phyloP scores from a whole-genome alignment of 92 coral and sea anemone species.

The Paragorgia papillata region DNA sequence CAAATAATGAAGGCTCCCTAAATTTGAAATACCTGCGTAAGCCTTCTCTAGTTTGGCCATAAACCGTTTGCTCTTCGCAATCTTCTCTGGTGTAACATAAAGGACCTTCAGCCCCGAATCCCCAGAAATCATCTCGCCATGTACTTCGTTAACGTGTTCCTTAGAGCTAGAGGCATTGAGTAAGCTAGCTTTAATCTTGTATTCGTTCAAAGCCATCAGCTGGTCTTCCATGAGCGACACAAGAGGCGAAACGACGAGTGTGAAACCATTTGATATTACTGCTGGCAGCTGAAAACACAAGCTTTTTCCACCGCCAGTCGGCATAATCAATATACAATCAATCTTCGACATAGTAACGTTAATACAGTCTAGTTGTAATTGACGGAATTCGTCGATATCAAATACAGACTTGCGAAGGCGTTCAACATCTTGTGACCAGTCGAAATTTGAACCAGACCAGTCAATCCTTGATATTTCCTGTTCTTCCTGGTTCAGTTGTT shows the following conservation, averaged over 20 bases:
- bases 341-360: conserved; percentile 81
- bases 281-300: conserved; percentile 95
- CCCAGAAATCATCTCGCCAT: conserved; percentile 73
- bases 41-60: conserved; percentile 95
- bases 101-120: conserved; percentile 76
- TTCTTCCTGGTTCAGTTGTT: conserved; percentile 30
- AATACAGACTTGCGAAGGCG: conserved; percentile 59
- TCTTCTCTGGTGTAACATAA: conserved; percentile 98
- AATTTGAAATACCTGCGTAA: conserved; percentile 64
- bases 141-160: conserved; percentile 83
- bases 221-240: conserved; percentile 95
- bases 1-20: no score
- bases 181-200: conserved; percentile 63
- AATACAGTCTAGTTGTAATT: conserved; percentile 82
- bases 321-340: conserved; percentile 93
- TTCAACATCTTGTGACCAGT: conserved; percentile 81
- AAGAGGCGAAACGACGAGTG: conserved; percentile 90
- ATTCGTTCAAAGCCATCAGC: conserved; percentile 74
- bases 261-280: conserved; percentile 75
- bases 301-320: conserved; percentile 98
- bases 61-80: conserved; percentile 91
- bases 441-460: conserved; percentile 61
- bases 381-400: conserved; percentile 72
- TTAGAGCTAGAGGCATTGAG: conserved; percentile 82
- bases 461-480: conserved; percentile 2